A percentile compares a stretch with the other conserved stretches of the same genome.
phyloP scores from a whole-genome alignment of 2,888 invertebrate genomes.

The Electrophaes corylata region DNA sequence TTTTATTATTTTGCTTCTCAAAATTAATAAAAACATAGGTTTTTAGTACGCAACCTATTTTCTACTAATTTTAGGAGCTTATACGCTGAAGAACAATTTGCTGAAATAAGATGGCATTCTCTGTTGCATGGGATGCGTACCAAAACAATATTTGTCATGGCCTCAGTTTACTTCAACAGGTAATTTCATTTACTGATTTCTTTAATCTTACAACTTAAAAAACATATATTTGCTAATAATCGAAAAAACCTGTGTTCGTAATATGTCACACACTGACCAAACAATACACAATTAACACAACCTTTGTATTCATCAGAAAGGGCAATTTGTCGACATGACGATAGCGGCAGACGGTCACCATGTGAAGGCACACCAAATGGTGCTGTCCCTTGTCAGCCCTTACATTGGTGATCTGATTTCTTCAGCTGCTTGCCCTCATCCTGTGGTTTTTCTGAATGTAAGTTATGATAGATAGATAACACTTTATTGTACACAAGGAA shows the following conservation, averaged over 20 bases:
- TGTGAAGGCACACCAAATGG: constrained; percentile 76
- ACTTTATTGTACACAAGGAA: too few species aligned
- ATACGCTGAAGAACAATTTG: not conserved
- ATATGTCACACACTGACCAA: too few species aligned
- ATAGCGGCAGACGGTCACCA: constrained; percentile 75
- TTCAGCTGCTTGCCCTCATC: constrained; percentile 69
- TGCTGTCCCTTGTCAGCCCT: constrained; percentile 73
- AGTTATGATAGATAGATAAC: constrained; percentile 39
- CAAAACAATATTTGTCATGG: constrained; percentile 65
- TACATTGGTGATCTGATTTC: constrained; percentile 71
- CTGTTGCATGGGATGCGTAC: constrained; percentile 64
- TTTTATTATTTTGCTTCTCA: too few species aligned
- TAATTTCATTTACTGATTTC: constrained; percentile 33
- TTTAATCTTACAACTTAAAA: too few species aligned
- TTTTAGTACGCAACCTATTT: too few species aligned
- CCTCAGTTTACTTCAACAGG: constrained; percentile 68
- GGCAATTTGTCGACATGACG: constrained; percentile 79
- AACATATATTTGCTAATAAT: too few species aligned
- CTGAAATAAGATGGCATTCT: constrained; percentile 47
- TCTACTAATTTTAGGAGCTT: too few species aligned
- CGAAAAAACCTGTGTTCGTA: too few species aligned
- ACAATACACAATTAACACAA: too few species aligned
- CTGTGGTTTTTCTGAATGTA: constrained; percentile 77
- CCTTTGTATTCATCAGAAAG: constrained; percentile 53
- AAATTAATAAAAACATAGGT: too few species aligned